A percentile compares a stretch with the other conserved stretches of the same genome.
Conservation (phyloP, 2,113 vertebrate species). For the Sceloporus undulatus region DNA sequence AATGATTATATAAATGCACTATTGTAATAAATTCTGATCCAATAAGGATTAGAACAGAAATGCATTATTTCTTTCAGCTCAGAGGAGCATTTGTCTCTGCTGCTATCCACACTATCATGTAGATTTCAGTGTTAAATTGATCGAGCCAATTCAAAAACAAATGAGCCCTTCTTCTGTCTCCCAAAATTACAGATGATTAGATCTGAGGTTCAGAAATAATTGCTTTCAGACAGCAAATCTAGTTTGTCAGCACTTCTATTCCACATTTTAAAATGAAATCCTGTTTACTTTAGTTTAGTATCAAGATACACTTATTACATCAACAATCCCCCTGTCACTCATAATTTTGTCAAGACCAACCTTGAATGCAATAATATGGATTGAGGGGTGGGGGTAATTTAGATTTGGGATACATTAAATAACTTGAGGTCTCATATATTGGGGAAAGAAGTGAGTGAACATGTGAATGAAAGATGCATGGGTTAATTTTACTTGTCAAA, state of each 20-base stretch:
- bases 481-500: slow-evolving; percentile 22
- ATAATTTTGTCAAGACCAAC: slow-evolving; percentile 27
- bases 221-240: slow-evolving; percentile 61
- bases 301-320: slow-evolving; percentile 66
- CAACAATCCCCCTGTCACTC: slow-evolving; percentile 47
- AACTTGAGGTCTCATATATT: slow-evolving; percentile 26
- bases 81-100: background rate
- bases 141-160: slow-evolving; percentile 55
- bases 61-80: slow-evolving; percentile 42
- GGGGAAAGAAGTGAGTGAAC: background rate
- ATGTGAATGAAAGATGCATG: background rate
- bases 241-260: slow-evolving; percentile 53
- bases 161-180: slow-evolving; percentile 17
- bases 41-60: slow-evolving; percentile 48
- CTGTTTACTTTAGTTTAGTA: slow-evolving; percentile 69
- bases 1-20: slow-evolving; percentile 57
- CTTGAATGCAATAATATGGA: slow-evolving; percentile 44
- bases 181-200: slow-evolving; percentile 64
- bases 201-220: slow-evolving; percentile 68
- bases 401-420: slow-evolving; percentile 26
- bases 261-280: slow-evolving; percentile 64
- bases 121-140: slow-evolving; percentile 58
- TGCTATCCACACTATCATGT: slow-evolving; percentile 5
- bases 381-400: background rate
- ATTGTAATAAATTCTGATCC: slow-evolving; percentile 59